phyloP scores from a whole-genome alignment of 1,140 invertebrate species.

The Brachionus angularis region DNA sequence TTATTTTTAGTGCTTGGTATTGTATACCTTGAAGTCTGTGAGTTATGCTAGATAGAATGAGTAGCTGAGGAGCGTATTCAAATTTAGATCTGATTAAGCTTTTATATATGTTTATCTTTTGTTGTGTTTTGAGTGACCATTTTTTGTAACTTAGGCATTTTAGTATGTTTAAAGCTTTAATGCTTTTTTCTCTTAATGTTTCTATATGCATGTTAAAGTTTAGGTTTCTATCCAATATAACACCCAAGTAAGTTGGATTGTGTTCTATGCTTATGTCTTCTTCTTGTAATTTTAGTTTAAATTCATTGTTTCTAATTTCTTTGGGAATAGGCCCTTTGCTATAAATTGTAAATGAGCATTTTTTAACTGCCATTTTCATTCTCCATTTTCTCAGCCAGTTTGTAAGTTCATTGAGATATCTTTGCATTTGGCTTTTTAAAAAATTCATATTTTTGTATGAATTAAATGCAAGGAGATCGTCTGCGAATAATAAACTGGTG shows the following conservation, averaged over 20 bases:
- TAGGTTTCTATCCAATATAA: background rate
- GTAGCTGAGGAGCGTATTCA: background rate
- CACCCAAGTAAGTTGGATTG: background rate
- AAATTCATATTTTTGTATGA: constrained; percentile 13
- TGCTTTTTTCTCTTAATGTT: background rate
- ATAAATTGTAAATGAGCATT: constrained; percentile 23
- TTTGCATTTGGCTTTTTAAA: background rate
- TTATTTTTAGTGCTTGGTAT: no score
- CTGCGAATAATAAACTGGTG: constrained; percentile 6
- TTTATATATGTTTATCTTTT: constrained; percentile 9
- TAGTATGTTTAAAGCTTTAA: background rate
- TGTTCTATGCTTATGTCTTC: constrained; percentile 9
- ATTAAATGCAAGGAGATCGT: constrained; percentile 14
- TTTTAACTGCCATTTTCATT: background rate
- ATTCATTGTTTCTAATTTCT: background rate
- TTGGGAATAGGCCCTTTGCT: background rate
- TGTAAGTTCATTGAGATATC: background rate
- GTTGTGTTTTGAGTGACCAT: background rate
- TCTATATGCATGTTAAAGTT: background rate
- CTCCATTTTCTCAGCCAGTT: constrained; percentile 20
- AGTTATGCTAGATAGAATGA: no score
- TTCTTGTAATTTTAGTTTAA: constrained; percentile 7
- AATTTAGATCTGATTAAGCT: background rate
- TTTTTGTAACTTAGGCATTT: constrained; percentile 8
- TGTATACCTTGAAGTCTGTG: no score